These are phyloP conservation scores for Holacanthus passer DNA, from an alignment of 2,113 vertebrate species.

Conservation along the genomic window DNA sequence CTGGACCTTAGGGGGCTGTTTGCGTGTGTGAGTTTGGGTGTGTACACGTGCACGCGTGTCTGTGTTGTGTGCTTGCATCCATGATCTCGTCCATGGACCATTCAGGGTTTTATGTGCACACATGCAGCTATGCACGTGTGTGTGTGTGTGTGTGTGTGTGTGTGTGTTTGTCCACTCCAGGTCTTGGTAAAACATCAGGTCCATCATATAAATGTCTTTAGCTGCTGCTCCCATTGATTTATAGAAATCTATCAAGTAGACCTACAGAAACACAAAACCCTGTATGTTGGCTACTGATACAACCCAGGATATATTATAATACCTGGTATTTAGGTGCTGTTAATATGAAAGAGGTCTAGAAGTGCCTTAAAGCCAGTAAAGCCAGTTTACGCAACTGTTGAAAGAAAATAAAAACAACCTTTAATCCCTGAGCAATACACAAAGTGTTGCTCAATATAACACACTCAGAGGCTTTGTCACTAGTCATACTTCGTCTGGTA, in stretches of 20 bases:
- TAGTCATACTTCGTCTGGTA: background rate
- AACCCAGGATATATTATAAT: constrained; percentile 2
- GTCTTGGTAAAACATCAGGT: constrained; percentile 38
- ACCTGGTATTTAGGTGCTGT: constrained; percentile 2
- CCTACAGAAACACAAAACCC: background rate
- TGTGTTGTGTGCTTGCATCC: background rate
- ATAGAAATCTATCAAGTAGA: constrained; percentile 36
- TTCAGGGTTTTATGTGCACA: background rate
- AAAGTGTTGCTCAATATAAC: background rate
- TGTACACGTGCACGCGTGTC: background rate
- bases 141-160: background rate
- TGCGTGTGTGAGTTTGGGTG: constrained; percentile 17
- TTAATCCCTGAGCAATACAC: background rate
- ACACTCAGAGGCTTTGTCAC: background rate
- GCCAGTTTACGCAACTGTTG: background rate
- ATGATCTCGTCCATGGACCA: background rate
- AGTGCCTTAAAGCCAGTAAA: background rate
- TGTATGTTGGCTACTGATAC: background rate
- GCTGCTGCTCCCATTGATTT: constrained; percentile 38
- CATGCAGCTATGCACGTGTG: background rate
- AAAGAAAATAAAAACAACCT: background rate
- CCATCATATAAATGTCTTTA: constrained; percentile 29
- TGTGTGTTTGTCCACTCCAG: constrained; percentile 13
- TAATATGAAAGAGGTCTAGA: background rate
- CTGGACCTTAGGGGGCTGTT: constrained; percentile 60